phyloP scores from a whole-genome alignment of 2,113 vertebrate species.

The Halichoeres trimaculatus region DNA sequence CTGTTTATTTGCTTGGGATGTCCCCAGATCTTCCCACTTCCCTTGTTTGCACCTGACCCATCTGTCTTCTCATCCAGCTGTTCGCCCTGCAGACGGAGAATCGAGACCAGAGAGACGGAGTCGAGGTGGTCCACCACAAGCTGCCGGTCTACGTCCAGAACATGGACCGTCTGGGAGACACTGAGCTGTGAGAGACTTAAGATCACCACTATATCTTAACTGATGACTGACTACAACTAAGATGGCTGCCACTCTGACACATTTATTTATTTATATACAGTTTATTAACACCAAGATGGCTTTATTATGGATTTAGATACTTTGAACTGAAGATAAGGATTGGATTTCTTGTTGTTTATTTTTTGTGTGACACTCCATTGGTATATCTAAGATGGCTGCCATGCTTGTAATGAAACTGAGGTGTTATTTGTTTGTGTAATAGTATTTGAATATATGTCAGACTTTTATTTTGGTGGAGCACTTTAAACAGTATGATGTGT shows the following conservation, averaged over 20 bases:
- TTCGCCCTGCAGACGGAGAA: constrained; percentile 92
- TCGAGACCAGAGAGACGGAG: constrained; percentile 83
- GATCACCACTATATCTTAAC: constrained; percentile 56
- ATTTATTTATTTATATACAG: no score
- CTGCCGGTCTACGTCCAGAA: constrained; percentile 93
- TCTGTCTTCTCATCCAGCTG: constrained; percentile 77
- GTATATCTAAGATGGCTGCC: constrained; percentile 1
- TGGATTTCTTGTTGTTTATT: neutral
- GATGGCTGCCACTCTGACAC: constrained; percentile 33
- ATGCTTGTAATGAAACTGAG: neutral
- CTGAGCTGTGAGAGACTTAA: constrained; percentile 90
- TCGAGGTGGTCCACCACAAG: constrained; percentile 87
- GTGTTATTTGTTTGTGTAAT: neutral
- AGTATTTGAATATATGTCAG: neutral
- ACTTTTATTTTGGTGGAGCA: neutral
- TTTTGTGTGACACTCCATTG: neutral
- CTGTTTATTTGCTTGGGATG: no score
- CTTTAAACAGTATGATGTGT: neutral
- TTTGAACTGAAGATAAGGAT: neutral
- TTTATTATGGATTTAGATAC: no score
- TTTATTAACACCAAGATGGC: no score
- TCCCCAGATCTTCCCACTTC: no score
- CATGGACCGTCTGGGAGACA: constrained; percentile 97
- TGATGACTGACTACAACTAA: constrained; percentile 33
- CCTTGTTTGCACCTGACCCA: neutral